Evolutionary conservation across 2,888 invertebrate genomes (phyloP).

Genomic region (Ethmia dodecea): DNA sequence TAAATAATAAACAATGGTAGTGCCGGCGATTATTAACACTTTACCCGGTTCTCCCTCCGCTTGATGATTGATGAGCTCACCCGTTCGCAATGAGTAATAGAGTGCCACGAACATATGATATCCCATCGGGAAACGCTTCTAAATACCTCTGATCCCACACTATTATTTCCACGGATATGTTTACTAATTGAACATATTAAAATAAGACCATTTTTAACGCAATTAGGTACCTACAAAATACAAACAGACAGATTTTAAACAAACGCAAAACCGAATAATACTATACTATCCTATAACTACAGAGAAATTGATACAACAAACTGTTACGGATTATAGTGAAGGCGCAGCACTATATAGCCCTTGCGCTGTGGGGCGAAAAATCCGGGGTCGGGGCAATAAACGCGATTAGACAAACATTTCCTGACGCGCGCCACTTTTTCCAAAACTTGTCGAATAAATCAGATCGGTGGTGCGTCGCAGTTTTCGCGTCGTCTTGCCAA

Average conservation of each 20-base stretch:
- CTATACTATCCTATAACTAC: no score
- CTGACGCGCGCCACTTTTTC: slow-evolving; percentile 73
- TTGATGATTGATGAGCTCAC: slow-evolving; percentile 68
- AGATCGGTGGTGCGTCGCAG: slow-evolving; percentile 74
- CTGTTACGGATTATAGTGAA: no score
- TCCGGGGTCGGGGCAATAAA: slow-evolving; percentile 62
- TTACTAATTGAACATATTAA: no score
- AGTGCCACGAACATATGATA: slow-evolving; percentile 60
- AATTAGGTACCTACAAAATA: no score
- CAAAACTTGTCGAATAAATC: slow-evolving; percentile 74
- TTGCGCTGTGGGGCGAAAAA: slow-evolving; percentile 57
- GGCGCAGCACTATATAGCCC: not conserved
- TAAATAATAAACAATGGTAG: slow-evolving; percentile 54
- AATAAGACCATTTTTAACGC: no score
- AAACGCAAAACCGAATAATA: no score
- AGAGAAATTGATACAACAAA: no score
- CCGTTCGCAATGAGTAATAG: slow-evolving; percentile 60
- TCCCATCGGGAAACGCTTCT: slow-evolving; percentile 32
- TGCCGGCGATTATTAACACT: slow-evolving; percentile 67
- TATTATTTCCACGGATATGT: not conserved
- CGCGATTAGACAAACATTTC: slow-evolving; percentile 77
- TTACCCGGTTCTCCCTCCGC: slow-evolving; percentile 51
- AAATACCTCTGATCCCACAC: slow-evolving; percentile 1
- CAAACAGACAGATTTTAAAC: no score
- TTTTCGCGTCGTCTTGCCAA: slow-evolving; percentile 75